phyloP scores from a whole-genome alignment of 1,140 invertebrate genomes.

The Hycleus phaleratus region DNA sequence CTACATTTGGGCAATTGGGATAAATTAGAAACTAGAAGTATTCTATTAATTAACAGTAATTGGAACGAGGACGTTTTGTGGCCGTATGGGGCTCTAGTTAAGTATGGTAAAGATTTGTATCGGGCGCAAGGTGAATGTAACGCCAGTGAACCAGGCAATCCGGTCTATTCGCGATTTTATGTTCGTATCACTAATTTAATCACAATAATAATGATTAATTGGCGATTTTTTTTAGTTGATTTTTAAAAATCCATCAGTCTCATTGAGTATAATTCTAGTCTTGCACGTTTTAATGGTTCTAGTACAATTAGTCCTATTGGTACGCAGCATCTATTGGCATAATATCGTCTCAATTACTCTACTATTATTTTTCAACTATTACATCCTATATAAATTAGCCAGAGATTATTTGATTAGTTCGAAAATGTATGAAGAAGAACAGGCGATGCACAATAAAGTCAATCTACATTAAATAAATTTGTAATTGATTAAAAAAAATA shows the following conservation, averaged over 20 bases:
- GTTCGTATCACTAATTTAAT: conserved; percentile 51
- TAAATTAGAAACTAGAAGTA: conserved; percentile 27
- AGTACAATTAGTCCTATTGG: conserved; percentile 67
- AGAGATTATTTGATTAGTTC: conserved; percentile 79
- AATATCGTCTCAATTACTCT: conserved; percentile 79
- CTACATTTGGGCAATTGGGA: conserved; percentile 69
- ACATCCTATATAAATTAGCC: conserved; percentile 81
- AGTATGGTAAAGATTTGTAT: conserved; percentile 70
- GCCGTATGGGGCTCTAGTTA: conserved; percentile 71
- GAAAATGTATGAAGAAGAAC: conserved; percentile 70
- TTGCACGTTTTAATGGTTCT: conserved; percentile 66
- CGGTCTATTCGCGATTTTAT: conserved; percentile 73
- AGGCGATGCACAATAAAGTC: conserved; percentile 51
- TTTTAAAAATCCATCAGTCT: conserved; percentile 77
- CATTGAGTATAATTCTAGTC: conserved; percentile 66
- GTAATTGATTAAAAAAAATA: not conserved
- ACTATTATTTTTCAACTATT: conserved; percentile 83
- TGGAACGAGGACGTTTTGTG: conserved; percentile 71
- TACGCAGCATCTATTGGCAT: conserved; percentile 81
- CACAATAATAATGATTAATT: not conserved
- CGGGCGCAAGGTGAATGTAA: conserved; percentile 66
- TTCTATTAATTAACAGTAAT: conserved; percentile 50
- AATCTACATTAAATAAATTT: conserved; percentile 9
- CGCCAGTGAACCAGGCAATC: conserved; percentile 74
- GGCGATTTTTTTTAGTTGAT: conserved; percentile 58